Conservation (phyloP, 2,888 invertebrate species). For the Callimorpha dominula region DNA sequence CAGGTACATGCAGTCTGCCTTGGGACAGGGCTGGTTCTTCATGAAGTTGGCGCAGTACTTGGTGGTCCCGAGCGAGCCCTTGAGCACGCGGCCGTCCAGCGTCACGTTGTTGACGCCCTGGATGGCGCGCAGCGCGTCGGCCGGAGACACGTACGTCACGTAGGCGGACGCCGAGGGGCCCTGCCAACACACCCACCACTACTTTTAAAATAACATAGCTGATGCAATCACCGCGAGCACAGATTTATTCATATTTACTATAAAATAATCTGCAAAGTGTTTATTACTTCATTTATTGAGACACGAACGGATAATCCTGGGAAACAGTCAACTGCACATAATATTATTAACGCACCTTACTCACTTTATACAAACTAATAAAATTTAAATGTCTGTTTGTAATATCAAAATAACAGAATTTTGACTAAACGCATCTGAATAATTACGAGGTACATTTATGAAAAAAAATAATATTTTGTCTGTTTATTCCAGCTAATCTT, state of each 20-base stretch:
- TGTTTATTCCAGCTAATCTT: not conserved
- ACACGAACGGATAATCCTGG: not conserved
- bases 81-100: constrained; percentile 97
- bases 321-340: too few relatives aligned
- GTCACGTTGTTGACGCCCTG: constrained; percentile 98
- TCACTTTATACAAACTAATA: too few relatives aligned
- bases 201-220: constrained; percentile 9
- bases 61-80: constrained; percentile 99
- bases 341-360: too few relatives aligned
- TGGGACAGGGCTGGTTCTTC: constrained; percentile 99
- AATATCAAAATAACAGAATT: not conserved
- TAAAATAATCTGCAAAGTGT: not conserved
- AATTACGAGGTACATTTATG: too few relatives aligned
- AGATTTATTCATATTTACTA: not conserved
- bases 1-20: constrained; percentile 99
- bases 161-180: constrained; percentile 97
- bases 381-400: too few relatives aligned
- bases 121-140: constrained; percentile 98
- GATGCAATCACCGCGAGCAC: not conserved
- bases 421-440: too few relatives aligned
- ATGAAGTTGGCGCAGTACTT: constrained; percentile 99
- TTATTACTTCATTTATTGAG: not conserved
- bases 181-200: constrained; percentile 61
- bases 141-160: constrained; percentile 96
- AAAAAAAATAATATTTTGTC: too few relatives aligned